These are phyloP conservation scores for Pedicia rivosa DNA, from an alignment of 2,888 invertebrate genomes.

Conservation along the genomic window DNA sequence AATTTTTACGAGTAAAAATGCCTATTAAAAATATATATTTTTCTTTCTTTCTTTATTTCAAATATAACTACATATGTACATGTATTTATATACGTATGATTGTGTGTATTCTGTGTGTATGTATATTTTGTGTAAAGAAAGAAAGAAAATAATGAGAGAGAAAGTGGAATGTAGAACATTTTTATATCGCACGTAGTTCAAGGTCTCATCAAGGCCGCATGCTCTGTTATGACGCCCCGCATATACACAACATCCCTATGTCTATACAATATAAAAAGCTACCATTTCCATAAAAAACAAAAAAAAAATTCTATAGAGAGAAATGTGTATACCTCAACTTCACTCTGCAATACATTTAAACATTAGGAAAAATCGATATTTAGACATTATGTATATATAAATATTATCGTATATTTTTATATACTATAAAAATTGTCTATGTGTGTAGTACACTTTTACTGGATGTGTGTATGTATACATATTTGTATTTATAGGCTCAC, in stretches of 20 bases:
- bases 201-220: slow-evolving; percentile 27
- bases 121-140: not conserved
- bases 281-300: too few relatives aligned
- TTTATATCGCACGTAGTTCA: slow-evolving; percentile 23
- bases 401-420: too few relatives aligned
- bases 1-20: not conserved
- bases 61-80: not conserved
- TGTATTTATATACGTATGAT: not conserved
- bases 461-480: too few relatives aligned
- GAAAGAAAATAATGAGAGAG: slow-evolving; percentile 2
- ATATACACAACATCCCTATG: not conserved
- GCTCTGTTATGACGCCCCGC: slow-evolving; percentile 16
- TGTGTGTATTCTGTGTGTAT: not conserved
- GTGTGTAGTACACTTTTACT: too few relatives aligned
- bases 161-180: slow-evolving; percentile 8
- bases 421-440: too few relatives aligned
- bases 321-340: too few relatives aligned
- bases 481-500: too few relatives aligned
- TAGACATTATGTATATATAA: too few relatives aligned
- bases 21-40: not conserved
- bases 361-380: too few relatives aligned
- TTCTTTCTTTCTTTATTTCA: not conserved
- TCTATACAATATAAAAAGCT: too few relatives aligned
- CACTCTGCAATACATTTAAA: too few relatives aligned
- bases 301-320: too few relatives aligned